phyloP scores from a whole-genome alignment of 2,797 vertebrate genomes.

The Enteromius treurensis region DNA sequence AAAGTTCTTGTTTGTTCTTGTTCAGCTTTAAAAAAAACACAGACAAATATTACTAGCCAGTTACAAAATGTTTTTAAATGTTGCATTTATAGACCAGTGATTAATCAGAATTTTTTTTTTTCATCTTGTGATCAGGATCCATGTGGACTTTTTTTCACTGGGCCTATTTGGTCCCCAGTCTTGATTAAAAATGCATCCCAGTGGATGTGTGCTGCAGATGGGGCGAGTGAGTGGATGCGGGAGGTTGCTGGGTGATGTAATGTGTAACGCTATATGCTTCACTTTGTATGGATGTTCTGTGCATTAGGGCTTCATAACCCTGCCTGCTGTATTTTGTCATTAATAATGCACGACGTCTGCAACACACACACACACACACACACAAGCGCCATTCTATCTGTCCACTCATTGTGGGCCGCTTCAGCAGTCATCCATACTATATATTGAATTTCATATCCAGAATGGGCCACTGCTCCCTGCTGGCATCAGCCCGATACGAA shows the following conservation, averaged over 20 bases:
- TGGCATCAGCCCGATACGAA: conserved; percentile 24
- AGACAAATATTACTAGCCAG: neutral
- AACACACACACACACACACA: conserved; percentile 34
- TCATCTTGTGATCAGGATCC: neutral
- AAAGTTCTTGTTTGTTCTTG: neutral
- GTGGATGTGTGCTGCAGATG: conserved; percentile 61
- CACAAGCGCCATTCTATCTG: conserved; percentile 28
- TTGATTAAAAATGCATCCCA: conserved; percentile 72
- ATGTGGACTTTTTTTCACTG: neutral
- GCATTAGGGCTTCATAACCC: conserved; percentile 75
- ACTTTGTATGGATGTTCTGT: conserved; percentile 73
- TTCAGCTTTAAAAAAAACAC: neutral
- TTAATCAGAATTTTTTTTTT: neutral
- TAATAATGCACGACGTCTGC: conserved; percentile 85
- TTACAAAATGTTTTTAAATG: neutral
- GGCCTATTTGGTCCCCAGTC: conserved; percentile 50
- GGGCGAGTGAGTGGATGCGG: conserved; percentile 41
- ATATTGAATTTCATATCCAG: conserved; percentile 42
- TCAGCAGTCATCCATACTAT: conserved; percentile 35
- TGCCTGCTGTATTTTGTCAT: conserved; percentile 81
- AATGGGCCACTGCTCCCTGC: neutral
- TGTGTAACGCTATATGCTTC: conserved; percentile 81
- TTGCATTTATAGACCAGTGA: neutral
- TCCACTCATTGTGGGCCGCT: neutral
- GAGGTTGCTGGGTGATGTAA: conserved; percentile 77